phyloP scores from a whole-genome alignment of 2,888 invertebrate species.

The Ischnura elegans region DNA sequence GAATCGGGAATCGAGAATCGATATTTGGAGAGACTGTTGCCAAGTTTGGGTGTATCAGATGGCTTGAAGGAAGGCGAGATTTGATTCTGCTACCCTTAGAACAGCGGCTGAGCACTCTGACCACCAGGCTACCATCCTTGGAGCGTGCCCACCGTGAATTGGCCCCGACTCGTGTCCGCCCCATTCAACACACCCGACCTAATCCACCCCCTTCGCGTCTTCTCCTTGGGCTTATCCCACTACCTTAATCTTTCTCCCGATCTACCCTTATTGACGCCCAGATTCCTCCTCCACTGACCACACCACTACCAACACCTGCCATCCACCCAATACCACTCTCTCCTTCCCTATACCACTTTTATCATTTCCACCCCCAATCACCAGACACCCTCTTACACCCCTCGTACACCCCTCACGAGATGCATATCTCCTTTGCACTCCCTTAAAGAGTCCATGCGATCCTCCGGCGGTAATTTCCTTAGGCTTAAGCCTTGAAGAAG shows the following conservation, averaged over 20 bases:
- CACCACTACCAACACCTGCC: not conserved
- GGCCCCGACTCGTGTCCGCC: not conserved
- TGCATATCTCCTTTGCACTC: not conserved
- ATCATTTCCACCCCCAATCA: not conserved
- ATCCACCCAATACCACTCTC: not conserved
- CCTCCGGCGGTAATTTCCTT: not conserved
- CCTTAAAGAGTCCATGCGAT: not conserved
- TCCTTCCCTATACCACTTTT: not conserved
- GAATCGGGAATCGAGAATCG: no score
- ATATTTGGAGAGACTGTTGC: no score
- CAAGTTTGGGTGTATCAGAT: no score
- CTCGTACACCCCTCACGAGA: not conserved
- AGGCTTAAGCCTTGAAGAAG: not conserved
- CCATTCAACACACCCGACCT: no score
- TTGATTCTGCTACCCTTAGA: no score
- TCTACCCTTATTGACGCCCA: not conserved
- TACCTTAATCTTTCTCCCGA: not conserved
- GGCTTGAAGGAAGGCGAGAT: no score
- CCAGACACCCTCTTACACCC: not conserved
- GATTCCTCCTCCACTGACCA: constrained; percentile 2
- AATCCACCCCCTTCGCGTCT: not conserved
- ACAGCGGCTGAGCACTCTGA: no score
- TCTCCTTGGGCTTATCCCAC: not conserved
- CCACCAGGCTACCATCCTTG: not conserved
- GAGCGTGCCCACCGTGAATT: constrained; percentile 2